Percentiles rank a stretch among this genome's conserved stretches.
phyloP scores from a whole-genome alignment of 1,140 invertebrate genomes.

The Conus betulinus region DNA sequence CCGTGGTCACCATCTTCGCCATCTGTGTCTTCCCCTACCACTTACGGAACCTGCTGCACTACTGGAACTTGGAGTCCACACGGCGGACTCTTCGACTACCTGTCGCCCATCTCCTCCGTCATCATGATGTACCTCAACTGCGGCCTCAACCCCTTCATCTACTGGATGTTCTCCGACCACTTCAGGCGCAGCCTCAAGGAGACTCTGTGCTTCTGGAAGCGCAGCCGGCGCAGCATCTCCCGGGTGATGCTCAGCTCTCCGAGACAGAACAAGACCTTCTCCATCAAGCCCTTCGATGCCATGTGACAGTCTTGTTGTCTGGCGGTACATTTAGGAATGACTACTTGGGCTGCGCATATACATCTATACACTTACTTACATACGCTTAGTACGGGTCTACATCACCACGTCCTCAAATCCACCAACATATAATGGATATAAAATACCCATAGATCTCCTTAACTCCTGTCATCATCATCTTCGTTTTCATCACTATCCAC shows the following conservation, averaged over 20 bases:
- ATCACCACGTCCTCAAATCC: too few relatives aligned
- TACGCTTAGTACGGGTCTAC: too few relatives aligned
- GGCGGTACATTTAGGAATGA: too few relatives aligned
- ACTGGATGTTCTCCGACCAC: conserved; percentile 87
- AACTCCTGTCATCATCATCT: too few relatives aligned
- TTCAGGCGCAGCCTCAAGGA: conserved; percentile 75
- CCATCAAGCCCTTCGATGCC: not conserved
- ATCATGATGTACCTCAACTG: conserved; percentile 90
- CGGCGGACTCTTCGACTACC: conserved; percentile 83
- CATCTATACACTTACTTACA: too few relatives aligned
- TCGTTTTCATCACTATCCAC: too few relatives aligned
- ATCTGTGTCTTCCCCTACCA: conserved; percentile 90
- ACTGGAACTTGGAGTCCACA: conserved; percentile 54
- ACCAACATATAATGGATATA: too few relatives aligned
- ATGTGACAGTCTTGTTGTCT: not conserved
- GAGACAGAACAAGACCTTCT: not conserved
- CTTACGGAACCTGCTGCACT: conserved; percentile 87
- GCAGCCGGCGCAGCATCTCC: not conserved
- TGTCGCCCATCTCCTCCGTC: conserved; percentile 89
- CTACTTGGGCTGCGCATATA: too few relatives aligned
- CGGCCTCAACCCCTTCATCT: conserved; percentile 88
- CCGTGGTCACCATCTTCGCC: conserved; percentile 88
- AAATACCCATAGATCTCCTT: too few relatives aligned
- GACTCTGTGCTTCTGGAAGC: conserved; percentile 27
- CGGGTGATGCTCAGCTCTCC: not conserved